These are phyloP conservation scores for Leptobrachium ailaonicum DNA, from an alignment of 2,113 vertebrate species.

Conservation along the genomic window DNA sequence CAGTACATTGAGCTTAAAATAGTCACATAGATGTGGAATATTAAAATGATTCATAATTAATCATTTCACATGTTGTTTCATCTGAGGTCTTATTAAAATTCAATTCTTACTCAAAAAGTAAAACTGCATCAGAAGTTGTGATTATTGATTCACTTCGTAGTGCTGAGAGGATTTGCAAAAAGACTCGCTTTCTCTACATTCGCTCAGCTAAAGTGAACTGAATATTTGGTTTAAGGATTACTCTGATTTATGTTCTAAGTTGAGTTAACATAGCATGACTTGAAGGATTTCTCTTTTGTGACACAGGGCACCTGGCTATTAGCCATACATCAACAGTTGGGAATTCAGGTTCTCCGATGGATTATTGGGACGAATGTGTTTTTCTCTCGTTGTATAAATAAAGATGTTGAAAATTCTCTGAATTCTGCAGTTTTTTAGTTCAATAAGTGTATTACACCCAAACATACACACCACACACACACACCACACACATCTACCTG, in stretches of 20 bases:
- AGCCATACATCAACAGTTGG: slow-evolving; percentile 19
- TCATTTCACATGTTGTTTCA: background rate
- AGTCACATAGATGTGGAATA: slow-evolving; percentile 5
- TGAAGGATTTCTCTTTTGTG: slow-evolving; percentile 12
- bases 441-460: too few species aligned
- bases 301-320: background rate
- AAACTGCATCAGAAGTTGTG: slow-evolving; percentile 9
- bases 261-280: slow-evolving; percentile 25
- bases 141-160: slow-evolving; percentile 3
- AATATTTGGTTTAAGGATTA: slow-evolving; percentile 28
- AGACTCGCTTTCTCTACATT: background rate
- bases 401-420: background rate
- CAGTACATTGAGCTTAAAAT: background rate
- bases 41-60: slow-evolving; percentile 36
- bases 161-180: slow-evolving; percentile 2
- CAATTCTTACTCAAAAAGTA: slow-evolving; percentile 19
- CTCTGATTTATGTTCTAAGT: slow-evolving; percentile 20
- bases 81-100: slow-evolving; percentile 6
- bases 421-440: too few species aligned
- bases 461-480: too few species aligned
- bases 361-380: background rate
- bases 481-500: too few species aligned
- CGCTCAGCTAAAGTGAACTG: slow-evolving; percentile 5
- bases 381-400: background rate
- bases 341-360: slow-evolving; percentile 14